Base-by-base conservation (phyloP, 2,113 vertebrate species). In the Phainopepla nitens region DNA sequence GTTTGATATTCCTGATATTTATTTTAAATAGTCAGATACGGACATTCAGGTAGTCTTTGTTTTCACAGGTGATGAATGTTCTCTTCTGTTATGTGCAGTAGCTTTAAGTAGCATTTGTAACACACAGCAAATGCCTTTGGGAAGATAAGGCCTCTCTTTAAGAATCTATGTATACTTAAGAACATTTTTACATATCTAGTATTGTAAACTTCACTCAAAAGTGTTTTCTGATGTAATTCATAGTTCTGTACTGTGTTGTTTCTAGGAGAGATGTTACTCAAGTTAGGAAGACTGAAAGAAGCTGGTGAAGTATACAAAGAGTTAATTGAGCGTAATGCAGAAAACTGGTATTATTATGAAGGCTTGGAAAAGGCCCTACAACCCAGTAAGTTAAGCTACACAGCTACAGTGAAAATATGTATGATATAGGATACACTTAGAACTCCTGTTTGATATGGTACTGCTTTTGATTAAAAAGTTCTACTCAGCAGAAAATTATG, bases 321-420 rank as follows among this genome's bases (percentile, higher is more conserved):
- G 61, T 96, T 98, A 85, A 98, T 98, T 78, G 97, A 98, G 81
- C 96, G 97, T 31, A 98, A 98, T 95, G 97, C 98, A 89, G 98
- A 98, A 90, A 98, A 98, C 93, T 98, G 98, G 98, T 96, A 83
- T 97, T 98, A 98, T 53, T 98, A 98, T 83, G 97, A 98, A 98
- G 97, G 98, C 82, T 95, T 98, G 92, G 98, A 98, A 93, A 98
- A 97, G 95, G 97, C 98, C 54, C 93, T 98, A 10, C 96, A 98
- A 83, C 97, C 98, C 96, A 95, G 98, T 98, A 98, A 97, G 97
- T 98, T 51, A 75, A 77, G 22, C 75, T 66, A 13, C 13, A 25
- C 2, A 17, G 42, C 42, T n/a, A 10, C 2, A 24, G 8, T 87
- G 61, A 49, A 88, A 90, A 75, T 66, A 47, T 0, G 0, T 45